phyloP scores from a whole-genome alignment of 2,797 vertebrate species.

The Fratercula arctica region DNA sequence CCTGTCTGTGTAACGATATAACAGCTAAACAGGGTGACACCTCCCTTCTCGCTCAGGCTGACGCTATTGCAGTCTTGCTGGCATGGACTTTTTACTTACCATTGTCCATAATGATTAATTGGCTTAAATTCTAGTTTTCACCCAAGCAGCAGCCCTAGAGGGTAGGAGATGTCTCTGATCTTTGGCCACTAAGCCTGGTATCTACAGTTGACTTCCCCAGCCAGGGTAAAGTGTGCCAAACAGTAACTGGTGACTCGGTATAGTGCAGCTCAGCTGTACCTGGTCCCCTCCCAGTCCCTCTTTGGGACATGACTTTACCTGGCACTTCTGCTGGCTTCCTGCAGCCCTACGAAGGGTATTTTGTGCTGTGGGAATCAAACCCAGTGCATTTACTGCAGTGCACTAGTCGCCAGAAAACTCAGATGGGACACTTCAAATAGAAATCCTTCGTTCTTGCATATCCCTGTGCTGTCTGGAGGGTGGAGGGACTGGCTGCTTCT shows the following conservation, averaged over 20 bases:
- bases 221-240: too few relatives aligned
- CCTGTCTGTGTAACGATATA: neutral
- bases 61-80: neutral
- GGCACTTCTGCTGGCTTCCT: neutral
- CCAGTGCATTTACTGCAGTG: neutral
- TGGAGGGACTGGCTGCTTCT: neutral
- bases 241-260: fast-evolving
- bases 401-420: neutral
- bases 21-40: neutral
- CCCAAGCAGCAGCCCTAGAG: neutral
- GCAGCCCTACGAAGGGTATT: neutral
- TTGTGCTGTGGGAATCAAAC: neutral
- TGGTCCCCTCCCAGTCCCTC: neutral
- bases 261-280: neutral
- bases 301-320: neutral
- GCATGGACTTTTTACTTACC: neutral
- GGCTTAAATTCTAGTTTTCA: neutral
- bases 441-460: neutral
- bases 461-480: neutral
- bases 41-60: neutral
- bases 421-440: neutral
- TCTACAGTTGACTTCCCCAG: neutral
- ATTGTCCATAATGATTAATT: neutral
- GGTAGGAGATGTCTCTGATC: neutral
- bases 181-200: neutral